Evolutionary conservation across 2,888 invertebrate genomes (phyloP), one percentile per base, ranked within the genome.

Genomic region (Gonocerus acuteangulatus): DNA sequence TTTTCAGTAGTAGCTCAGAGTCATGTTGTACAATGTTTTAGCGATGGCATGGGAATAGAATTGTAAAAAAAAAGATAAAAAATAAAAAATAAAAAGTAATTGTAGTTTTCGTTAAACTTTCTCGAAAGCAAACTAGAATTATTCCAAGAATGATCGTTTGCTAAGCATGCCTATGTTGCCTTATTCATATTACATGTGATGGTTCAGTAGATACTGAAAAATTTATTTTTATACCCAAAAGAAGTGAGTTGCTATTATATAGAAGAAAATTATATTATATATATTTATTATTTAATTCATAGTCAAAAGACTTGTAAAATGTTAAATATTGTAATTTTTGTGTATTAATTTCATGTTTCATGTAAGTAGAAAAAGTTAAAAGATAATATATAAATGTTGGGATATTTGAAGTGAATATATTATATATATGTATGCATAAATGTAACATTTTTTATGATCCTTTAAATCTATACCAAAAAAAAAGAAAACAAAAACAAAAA

Each of bases 311-410:
- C 27, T 49, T 36, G 19, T 56, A 18, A 44, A 56, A 51, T 19
- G 51, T 51, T 51, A 34, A 34, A 51, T 51, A 51, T 51, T 51
- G 51, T 51, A 51, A 60, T 60, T 60, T 59, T 59, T 56, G 52
- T 60, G 60, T 56, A 60, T 63, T 60, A 48, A n/a, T 63, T 63
- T 60, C 39, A 45, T 60, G 63, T 63, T 63, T 48, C 48, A 22
- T 63, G 56, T 63, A 60, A 47, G 54, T 60, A 60, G 54, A 60
- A 60, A 56, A 52, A 61, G 56, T 51, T 27, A 27, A 27, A 51
- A 51, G 27, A 51, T 65, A 62, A 67, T 67, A 65, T 67, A 67
- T 67, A 66, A 65, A 67, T 67, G 67, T 19, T 65, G 61, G 62
- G 61, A 59, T 60, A 62, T 66, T 67, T 68, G 47, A 63, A 62